Base-by-base conservation (phyloP, 1,140 invertebrate genomes). In the Macrobrachium rosenbergii region DNA sequence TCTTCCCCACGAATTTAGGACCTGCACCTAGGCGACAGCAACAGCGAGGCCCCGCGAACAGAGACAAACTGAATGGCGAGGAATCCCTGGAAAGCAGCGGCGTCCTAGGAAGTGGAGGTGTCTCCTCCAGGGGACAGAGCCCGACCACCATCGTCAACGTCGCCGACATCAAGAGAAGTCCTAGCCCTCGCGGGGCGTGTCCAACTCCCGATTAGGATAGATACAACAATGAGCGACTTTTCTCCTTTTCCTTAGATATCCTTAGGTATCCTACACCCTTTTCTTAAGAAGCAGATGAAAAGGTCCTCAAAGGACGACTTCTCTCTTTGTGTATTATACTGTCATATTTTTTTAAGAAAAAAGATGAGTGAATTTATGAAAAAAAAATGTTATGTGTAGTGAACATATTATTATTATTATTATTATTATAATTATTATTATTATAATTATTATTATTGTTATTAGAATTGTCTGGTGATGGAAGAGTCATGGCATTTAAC, bases 271-370 rank as follows among this genome's bases (percentile, higher is more conserved):
- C 78, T 14, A 62, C 62, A 23, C 79, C 28, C 37, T 37, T 62
- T 63, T 63, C 23, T 16, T 28, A 52, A 52, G 52, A 52, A 52
- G 52, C n/a, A 28, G 10, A 28, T 28, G 23, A 12, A 28, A 23
- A 16, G 19, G 23, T n/a, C 37, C 69, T 72, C 28, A 37, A 62
- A 21, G 59, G 85, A 64, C 75, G 12, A 72, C 21, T 23, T 12
- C 23, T 73, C 69, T 80, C 28, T 60, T 87, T 87, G 81, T 87
- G 85, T 87, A 87, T 79, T 69, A 87, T 87, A 87, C 85, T 87
- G 85, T 87, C 81, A 87, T 87, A 87, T 87, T 87, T 87, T 87
- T 87, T 87, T 87, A 87, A 87, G 81, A 86, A 64, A 85, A 58
- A 87, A 87, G 81, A 86, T 60, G 78, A 58, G 85, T 87, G 85